Base-by-base conservation (phyloP, 2,797 vertebrate genomes). In the Hephaestus fuliginosus region DNA sequence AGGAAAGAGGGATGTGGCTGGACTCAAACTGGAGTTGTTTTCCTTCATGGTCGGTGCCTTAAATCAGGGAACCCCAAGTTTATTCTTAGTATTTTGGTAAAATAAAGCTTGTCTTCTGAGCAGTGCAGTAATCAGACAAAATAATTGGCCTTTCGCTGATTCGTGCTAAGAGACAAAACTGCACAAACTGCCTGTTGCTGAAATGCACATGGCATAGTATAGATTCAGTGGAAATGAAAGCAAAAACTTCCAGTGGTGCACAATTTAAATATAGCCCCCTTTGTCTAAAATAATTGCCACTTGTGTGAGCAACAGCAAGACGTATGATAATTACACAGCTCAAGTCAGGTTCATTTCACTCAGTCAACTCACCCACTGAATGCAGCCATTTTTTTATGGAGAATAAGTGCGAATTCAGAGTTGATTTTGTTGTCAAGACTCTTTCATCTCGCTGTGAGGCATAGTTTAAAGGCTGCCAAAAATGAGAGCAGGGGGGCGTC, bases 241-340 rank as follows among this genome's bases (percentile, higher is more conserved):
- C 58, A 73, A 71, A 88, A 89, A 70, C 72, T 69, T 88, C 70
- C 71, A 0, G 17, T 65, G 30, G 71, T 79, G 78, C 83, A 79
- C 63, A 78, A 78, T 89, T 88, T 86, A 92, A 88, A 90, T 89
- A 87, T 88, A 90, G 82, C 73, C 55, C 2, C 80, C 79, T 88
- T 91, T 91, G 86, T 92, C 76, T 80, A 70, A 88, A 89, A 91
- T 91, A 91, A 93, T 93, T 89, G 76, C 78, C 77, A 76, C 76
- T 74, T 89, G 82, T 82, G 68, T 84, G 69, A 43, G 76, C 84
- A 85, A 81, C 84, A 85, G 84, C 44, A 55, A 80, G 83, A 88
- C 33, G 33, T 85, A 51, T 86, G 77, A 76, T 90, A 89, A 93
- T 92, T 91, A 83, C 67, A 82, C 63, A 57, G 82, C 80, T 83